Evolutionary conservation across 2,797 vertebrate genomes (phyloP).

Genomic region (Danio choprae): DNA sequence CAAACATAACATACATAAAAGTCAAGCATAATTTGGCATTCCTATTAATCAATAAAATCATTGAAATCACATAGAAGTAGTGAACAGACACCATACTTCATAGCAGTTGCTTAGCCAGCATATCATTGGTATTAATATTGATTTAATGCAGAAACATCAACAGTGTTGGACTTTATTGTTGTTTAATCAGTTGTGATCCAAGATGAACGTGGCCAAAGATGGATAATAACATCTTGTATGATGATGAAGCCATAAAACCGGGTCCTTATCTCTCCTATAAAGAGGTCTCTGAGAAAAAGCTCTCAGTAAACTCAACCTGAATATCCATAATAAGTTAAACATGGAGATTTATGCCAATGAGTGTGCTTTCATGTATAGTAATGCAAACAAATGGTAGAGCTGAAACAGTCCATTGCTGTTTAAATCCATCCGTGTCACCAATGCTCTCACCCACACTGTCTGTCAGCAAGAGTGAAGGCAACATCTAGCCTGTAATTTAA

Average conservation of each 20-base stretch:
- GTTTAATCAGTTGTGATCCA: slow-evolving; percentile 44
- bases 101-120: not conserved
- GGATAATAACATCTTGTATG: slow-evolving; percentile 44
- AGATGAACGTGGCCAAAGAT: slow-evolving; percentile 29
- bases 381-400: slow-evolving; percentile 45
- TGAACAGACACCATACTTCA: slow-evolving; percentile 2
- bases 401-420: slow-evolving; percentile 4
- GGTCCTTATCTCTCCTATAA: slow-evolving; percentile 30
- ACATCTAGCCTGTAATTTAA: slow-evolving; percentile 23
- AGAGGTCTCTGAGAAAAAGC: slow-evolving; percentile 13
- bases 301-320: slow-evolving; percentile 16
- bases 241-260: slow-evolving; percentile 26
- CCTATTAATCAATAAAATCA: too few species aligned
- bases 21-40: too few species aligned
- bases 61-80: too few species aligned
- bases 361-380: slow-evolving; percentile 44
- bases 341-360: slow-evolving; percentile 56
- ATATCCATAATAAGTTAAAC: slow-evolving; percentile 47
- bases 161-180: slow-evolving; percentile 14
- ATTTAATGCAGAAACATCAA: slow-evolving; percentile 37
- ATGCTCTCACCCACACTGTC: slow-evolving; percentile 11
- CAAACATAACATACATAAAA: too few species aligned
- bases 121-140: not conserved
- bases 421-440: slow-evolving; percentile 30
- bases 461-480: slow-evolving; percentile 2